Evolutionary conservation across 2,113 vertebrate genomes (phyloP), one percentile per base, ranked within the genome.

Genomic region (Taxidea taxus): DNA sequence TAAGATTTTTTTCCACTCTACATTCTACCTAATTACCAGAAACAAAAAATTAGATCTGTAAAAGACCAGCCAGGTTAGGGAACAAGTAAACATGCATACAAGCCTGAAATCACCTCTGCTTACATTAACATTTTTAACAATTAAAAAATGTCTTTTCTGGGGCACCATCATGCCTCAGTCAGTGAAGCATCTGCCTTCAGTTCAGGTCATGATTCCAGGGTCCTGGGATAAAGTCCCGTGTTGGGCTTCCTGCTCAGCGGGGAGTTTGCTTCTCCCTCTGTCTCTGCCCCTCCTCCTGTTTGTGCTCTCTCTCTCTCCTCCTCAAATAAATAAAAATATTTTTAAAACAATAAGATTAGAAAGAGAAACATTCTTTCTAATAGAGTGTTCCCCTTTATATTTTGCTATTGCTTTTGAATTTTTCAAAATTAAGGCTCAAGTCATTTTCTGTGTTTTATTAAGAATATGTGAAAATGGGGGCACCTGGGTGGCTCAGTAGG

Each of bases 371-470:
- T 74, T 77, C 72, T 83, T 86, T 15, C 42, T n/a, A 92, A 23
- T 74, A 37, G 92, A 78, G 3, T 18, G 80, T 84, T 84, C 81
- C 15, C 27, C 8, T 94, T 70, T 77, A 77, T 64, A 81, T 70
- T 86, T 96, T 86, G 13, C 42, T n/a, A n/a, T 66, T 92, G 37
- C 87, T 80, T 94, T 95, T 78, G 27, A 80, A 80, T 37, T 90
- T 74, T 49, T 94, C 8, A 13, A 74, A 86, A n/a, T 90, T 60
- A 87, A 66, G 23, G n/a, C 29, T 93, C 5, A 74, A 39, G 21
- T 86, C 37, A 54, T 88, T 94, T 56, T 75, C 15, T 44, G 31
- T 25, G 49, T 92, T 90, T 95, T 84, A 90, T 95, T 88, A 80
- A 89, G 66, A 84, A 49, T 62, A 80, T 64, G 16, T 78, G 60